Percentiles rank a stretch among this genome's conserved stretches.
phyloP scores from a whole-genome alignment of 2,113 vertebrate genomes.

The Toxostoma redivivum region DNA sequence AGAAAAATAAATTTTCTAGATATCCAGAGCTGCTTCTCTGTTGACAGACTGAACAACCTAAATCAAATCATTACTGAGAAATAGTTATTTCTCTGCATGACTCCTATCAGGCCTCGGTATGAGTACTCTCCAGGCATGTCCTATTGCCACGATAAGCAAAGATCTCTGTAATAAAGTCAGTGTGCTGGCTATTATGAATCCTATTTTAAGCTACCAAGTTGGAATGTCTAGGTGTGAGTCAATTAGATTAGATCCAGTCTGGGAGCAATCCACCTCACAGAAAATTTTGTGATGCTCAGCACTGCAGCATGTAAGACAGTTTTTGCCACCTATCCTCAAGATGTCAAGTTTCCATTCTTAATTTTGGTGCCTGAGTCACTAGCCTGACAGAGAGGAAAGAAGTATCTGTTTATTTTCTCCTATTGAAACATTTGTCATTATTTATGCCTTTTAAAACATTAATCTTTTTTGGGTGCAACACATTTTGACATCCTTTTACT shows the following conservation, averaged over 20 bases:
- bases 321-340: background rate
- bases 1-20: background rate
- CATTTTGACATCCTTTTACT: slow-evolving; percentile 59
- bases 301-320: background rate
- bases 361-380: background rate
- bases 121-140: background rate
- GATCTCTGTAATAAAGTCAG: background rate
- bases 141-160: background rate
- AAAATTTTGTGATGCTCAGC: background rate
- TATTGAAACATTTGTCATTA: slow-evolving; percentile 16
- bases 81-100: background rate
- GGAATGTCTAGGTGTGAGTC: background rate
- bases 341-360: background rate
- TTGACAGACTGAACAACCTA: background rate
- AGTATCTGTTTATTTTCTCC: background rate
- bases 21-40: background rate
- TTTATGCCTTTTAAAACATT: slow-evolving; percentile 25
- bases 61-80: background rate
- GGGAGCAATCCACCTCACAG: background rate
- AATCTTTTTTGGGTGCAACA: slow-evolving; percentile 29
- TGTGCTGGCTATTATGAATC: background rate
- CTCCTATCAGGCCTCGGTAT: background rate
- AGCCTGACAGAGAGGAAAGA: background rate
- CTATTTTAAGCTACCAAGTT: background rate
- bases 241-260: background rate